Base-by-base conservation (phyloP, 1,140 invertebrate genomes). In the Leptonema lineaticorne region DNA sequence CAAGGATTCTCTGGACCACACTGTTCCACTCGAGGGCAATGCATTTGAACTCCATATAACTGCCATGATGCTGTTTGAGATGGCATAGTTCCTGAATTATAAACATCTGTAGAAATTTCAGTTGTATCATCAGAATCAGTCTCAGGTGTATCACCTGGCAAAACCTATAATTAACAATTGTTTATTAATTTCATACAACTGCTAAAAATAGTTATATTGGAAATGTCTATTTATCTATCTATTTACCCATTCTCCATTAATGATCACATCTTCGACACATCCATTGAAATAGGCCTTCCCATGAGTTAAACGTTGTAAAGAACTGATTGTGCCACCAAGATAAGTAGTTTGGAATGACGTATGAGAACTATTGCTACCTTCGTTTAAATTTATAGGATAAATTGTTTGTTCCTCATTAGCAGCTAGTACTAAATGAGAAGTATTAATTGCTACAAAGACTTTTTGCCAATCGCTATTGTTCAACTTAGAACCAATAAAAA, bases 381-480 rank as follows among this genome's bases (percentile, higher is more conserved):
- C 90, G 74, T 91, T 91, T 37, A 89, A 85, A 67, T 85, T 90
- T 71, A 95, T 93, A 0, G 92, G 92, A 77, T 93, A 93, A 70
- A 94, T 93, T 1, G 92, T 93, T 78, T 93, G 91, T 77, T 94
- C 92, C 74, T 93, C 90, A 77, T 94, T 94, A 0, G 92, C 91
- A 0, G 91, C 89, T 2, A 95, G 81, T 22, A 93, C 90, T 48
- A 94, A 82, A 79, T 94, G 92, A 1, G 91, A 91, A 1, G 91
- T 88, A 78, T 94, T 95, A 5, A 94, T 92, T 0, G 90, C 88
- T 26, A 95, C 90, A 76, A 93, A 93, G 8, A 92, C 90, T 75
- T 91, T 90, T 74, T 95, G 92, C 93, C 93, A 96, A 30, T 87
- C 86, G 63, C 90, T 91, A 75, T 95, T 88, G 75, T 95, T 95